These are phyloP conservation scores for Stenodema calcarata DNA, from an alignment of 2,888 invertebrate genomes.

Conservation along the genomic window DNA sequence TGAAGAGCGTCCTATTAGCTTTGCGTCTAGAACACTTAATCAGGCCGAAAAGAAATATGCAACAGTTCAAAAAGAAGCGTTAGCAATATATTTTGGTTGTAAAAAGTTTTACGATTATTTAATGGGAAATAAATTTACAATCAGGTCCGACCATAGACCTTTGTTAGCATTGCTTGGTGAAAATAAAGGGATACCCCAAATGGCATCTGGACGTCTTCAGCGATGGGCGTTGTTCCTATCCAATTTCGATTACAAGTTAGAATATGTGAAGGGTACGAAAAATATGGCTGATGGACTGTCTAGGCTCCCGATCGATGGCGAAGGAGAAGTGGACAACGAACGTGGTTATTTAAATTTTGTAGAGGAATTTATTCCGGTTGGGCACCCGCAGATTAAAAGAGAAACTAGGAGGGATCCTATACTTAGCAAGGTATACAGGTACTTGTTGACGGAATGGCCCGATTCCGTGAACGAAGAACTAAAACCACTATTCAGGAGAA, in stretches of 20 bases:
- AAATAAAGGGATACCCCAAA: slow-evolving; percentile 56
- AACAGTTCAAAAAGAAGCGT: too few species aligned
- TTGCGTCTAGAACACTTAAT: not conserved
- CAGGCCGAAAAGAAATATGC: not conserved
- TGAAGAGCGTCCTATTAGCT: not conserved
- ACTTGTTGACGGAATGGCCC: not conserved
- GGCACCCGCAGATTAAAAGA: slow-evolving; percentile 15
- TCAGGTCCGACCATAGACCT: slow-evolving; percentile 60
- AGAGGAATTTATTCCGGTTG: not conserved
- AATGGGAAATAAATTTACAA: slow-evolving; percentile 55
- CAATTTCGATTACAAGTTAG: slow-evolving; percentile 55
- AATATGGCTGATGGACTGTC: slow-evolving; percentile 28
- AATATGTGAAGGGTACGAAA: slow-evolving; percentile 52
- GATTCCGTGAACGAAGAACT: not conserved
- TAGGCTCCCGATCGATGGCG: not conserved
- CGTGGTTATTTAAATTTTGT: not conserved
- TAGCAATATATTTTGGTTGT: not conserved
- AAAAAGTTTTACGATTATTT: not conserved
- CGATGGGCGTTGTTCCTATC: slow-evolving; percentile 57
- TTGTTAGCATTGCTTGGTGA: slow-evolving; percentile 58
- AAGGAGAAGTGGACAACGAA: not conserved
- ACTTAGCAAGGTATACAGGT: slow-evolving; percentile 7
- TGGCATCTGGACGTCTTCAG: slow-evolving; percentile 57
- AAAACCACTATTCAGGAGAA: slow-evolving; percentile 33
- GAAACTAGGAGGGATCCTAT: slow-evolving; percentile 35